Conservation (phyloP, 2,888 invertebrate genomes). For the Heteromurus nitidus region DNA sequence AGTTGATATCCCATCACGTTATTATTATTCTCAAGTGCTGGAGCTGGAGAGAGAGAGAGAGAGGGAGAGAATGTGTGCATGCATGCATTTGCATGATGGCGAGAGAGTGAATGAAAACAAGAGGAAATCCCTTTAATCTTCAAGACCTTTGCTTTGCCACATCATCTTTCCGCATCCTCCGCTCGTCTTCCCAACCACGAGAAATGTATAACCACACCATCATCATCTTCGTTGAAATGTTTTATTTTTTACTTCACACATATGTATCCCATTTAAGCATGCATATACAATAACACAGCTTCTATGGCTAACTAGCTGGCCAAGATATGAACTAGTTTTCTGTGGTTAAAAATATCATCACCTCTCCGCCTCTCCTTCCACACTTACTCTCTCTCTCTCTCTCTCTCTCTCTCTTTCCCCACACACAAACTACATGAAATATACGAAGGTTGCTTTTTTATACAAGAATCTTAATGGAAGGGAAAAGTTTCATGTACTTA, state of each 20-base stretch:
- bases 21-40: conserved; percentile 32
- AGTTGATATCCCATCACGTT: conserved; percentile 47
- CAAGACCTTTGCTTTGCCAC: conserved; percentile 49
- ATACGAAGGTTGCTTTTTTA: too few relatives aligned
- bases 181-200: conserved; percentile 20
- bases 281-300: neutral
- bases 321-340: conserved; percentile 35
- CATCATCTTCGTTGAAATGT: conserved; percentile 29
- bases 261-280: too few relatives aligned
- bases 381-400: conserved; percentile 17
- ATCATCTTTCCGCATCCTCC: conserved; percentile 34
- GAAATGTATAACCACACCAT: conserved; percentile 15
- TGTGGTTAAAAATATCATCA: conserved; percentile 54
- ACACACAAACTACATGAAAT: conserved; percentile 27
- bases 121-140: conserved; percentile 59
- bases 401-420: conserved; percentile 10
- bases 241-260: neutral
- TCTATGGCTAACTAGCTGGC: conserved; percentile 10
- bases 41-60: neutral
- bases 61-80: too few relatives aligned
- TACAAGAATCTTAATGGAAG: conserved; percentile 42
- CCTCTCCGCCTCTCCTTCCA: conserved; percentile 17
- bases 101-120: conserved; percentile 51
- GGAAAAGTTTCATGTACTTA: conserved; percentile 56
- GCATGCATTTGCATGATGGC: too few relatives aligned